Evolutionary conservation across 2,888 invertebrate genomes (phyloP).

Genomic region (Dasysyrphus albostriatus): DNA sequence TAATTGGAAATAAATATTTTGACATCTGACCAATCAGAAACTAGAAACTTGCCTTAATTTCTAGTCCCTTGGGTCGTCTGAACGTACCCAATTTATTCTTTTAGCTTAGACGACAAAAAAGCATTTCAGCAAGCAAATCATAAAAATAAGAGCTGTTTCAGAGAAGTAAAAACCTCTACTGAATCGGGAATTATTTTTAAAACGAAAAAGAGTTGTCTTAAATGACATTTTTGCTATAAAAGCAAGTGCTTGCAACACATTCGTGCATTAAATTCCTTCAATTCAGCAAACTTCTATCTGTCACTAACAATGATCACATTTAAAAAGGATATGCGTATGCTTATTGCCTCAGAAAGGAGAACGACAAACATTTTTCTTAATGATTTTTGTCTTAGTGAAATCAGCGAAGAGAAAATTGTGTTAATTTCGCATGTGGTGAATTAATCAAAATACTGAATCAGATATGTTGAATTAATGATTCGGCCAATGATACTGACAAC

Average conservation of each 20-base stretch:
- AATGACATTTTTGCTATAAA: background rate
- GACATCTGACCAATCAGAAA: no score
- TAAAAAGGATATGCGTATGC: conserved; percentile 41
- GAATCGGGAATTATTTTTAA: no score
- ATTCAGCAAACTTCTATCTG: conserved; percentile 33
- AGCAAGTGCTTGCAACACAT: background rate
- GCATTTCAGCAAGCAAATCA: no score
- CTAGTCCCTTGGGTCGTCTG: no score
- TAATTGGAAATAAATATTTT: no score
- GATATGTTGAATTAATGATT: conserved; percentile 73
- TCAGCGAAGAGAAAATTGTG: conserved; percentile 49
- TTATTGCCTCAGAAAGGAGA: conserved; percentile 8
- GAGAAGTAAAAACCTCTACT: no score
- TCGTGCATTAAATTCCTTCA: background rate
- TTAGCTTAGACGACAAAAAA: no score
- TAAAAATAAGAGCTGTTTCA: no score
- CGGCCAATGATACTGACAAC: conserved; percentile 71
- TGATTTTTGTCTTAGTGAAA: conserved; percentile 19
- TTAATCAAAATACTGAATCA: conserved; percentile 68
- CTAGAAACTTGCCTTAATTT: no score
- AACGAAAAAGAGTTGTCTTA: no score
- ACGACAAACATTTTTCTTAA: conserved; percentile 31
- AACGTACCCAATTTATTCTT: no score
- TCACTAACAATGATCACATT: conserved; percentile 66
- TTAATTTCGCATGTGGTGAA: conserved; percentile 65